phyloP scores from a whole-genome alignment of 1,140 invertebrate species.

The Drosophila ananassae region DNA sequence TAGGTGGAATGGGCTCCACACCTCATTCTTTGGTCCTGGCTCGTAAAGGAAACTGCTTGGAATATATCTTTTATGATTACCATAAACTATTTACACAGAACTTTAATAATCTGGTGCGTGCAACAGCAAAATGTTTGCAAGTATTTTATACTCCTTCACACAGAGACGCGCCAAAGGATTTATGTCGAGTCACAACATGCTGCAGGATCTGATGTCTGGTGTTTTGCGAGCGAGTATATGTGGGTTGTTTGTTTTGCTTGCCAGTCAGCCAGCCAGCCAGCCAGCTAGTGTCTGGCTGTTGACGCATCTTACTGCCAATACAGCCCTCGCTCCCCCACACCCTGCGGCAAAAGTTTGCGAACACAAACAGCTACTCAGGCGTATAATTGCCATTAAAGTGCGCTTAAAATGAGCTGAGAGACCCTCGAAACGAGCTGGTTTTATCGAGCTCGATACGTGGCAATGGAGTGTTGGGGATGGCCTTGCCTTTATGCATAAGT shows the following conservation, averaged over 20 bases:
- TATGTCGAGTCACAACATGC: constrained; percentile 56
- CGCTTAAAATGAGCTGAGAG: constrained; percentile 62
- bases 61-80: constrained; percentile 66
- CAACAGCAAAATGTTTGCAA: constrained; percentile 53
- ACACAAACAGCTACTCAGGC: constrained; percentile 62
- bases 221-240: constrained; percentile 25
- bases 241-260: constrained; percentile 37
- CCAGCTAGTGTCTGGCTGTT: constrained; percentile 34
- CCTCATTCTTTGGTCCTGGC: constrained; percentile 12
- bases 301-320: constrained; percentile 28
- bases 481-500: constrained; percentile 36
- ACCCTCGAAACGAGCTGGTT: constrained; percentile 40
- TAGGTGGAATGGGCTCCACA: background rate
- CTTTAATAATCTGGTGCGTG: constrained; percentile 65
- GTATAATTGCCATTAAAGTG: constrained; percentile 78
- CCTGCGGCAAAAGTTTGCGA: constrained; percentile 45
- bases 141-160: constrained; percentile 46
- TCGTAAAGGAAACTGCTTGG: constrained; percentile 57
- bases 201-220: constrained; percentile 33
- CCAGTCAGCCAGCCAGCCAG: constrained; percentile 28
- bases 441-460: constrained; percentile 46
- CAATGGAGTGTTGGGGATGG: constrained; percentile 28
- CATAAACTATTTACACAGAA: constrained; percentile 79
- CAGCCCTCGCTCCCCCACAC: background rate
- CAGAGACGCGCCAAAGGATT: constrained; percentile 53